Conservation (phyloP, 2,797 vertebrate species). For the Enteromius anoplus region DNA sequence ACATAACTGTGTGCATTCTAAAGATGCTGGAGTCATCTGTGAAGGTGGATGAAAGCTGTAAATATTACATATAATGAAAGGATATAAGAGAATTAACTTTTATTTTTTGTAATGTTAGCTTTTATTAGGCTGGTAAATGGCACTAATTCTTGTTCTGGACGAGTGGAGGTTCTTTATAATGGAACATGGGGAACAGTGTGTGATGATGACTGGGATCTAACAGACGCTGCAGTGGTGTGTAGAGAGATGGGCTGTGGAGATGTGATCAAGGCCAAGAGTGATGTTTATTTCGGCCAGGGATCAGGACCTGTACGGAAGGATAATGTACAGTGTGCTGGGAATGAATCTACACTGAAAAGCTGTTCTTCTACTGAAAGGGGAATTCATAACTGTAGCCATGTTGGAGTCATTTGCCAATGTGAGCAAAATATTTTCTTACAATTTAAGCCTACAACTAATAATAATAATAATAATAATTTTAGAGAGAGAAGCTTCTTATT, state of each 20-base stretch:
- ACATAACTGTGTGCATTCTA: background rate
- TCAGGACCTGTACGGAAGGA: background rate
- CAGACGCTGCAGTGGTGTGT: conserved; percentile 50
- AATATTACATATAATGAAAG: too few relatives aligned
- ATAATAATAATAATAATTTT: too few relatives aligned
- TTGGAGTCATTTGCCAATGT: conserved; percentile 15
- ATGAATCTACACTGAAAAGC: background rate
- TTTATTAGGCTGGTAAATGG: background rate
- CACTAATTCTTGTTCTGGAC: background rate
- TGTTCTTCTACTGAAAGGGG: too few relatives aligned
- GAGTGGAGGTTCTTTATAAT: conserved; percentile 22
- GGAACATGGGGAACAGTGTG: conserved; percentile 26
- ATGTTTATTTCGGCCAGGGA: background rate
- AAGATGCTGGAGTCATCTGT: conserved; percentile 8
- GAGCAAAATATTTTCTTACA: too few relatives aligned
- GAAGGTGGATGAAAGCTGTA: too few relatives aligned
- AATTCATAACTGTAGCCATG: too few relatives aligned
- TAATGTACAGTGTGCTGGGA: background rate
- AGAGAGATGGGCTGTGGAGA: conserved; percentile 63
- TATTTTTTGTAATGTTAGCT: too few relatives aligned
- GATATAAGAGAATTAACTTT: too few relatives aligned
- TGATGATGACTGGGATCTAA: conserved; percentile 54
- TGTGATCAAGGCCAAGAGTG: too few relatives aligned
- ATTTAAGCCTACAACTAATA: too few relatives aligned
- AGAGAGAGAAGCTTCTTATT: too few relatives aligned